Evolutionary conservation across 2,888 invertebrate genomes (phyloP).

Genomic region (Ernsta delagoae): DNA sequence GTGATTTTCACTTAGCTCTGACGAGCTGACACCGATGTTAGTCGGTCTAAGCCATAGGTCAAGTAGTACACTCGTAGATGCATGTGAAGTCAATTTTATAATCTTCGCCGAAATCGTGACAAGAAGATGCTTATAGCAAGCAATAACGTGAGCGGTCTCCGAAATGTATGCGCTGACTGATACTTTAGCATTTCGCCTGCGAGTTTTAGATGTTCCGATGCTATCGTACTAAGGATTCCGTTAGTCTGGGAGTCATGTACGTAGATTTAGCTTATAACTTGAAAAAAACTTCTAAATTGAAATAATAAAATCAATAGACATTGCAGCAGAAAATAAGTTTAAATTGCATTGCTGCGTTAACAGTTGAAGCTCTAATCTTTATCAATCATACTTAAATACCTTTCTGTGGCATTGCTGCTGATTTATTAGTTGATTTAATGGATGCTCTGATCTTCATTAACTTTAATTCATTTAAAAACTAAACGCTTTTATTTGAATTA

Average conservation of each 20-base stretch:
- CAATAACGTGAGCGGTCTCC: conserved; percentile 32
- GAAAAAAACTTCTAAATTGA: too few relatives aligned
- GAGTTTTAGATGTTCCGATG: background rate
- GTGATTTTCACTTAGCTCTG: conserved; percentile 61
- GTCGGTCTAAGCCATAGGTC: conserved; percentile 44
- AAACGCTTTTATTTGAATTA: too few relatives aligned
- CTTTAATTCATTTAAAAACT: too few relatives aligned
- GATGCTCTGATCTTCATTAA: too few relatives aligned
- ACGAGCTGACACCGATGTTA: conserved; percentile 41
- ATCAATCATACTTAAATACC: too few relatives aligned
- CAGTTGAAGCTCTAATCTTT: too few relatives aligned
- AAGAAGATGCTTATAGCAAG: conserved; percentile 38
- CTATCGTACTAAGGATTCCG: background rate
- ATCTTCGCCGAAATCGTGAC: conserved; percentile 48
- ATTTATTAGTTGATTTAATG: too few relatives aligned
- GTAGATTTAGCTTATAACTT: too few relatives aligned
- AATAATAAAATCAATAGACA: too few relatives aligned
- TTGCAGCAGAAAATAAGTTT: too few relatives aligned
- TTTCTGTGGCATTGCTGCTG: too few relatives aligned
- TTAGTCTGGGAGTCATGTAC: background rate
- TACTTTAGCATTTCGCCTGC: conserved; percentile 8
- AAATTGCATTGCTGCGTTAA: too few relatives aligned
- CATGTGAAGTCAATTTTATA: conserved; percentile 48
- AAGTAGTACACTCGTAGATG: conserved; percentile 41
- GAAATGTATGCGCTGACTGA: conserved; percentile 29